phyloP scores from a whole-genome alignment of 2,113 vertebrate species.

The Pipra filicauda region DNA sequence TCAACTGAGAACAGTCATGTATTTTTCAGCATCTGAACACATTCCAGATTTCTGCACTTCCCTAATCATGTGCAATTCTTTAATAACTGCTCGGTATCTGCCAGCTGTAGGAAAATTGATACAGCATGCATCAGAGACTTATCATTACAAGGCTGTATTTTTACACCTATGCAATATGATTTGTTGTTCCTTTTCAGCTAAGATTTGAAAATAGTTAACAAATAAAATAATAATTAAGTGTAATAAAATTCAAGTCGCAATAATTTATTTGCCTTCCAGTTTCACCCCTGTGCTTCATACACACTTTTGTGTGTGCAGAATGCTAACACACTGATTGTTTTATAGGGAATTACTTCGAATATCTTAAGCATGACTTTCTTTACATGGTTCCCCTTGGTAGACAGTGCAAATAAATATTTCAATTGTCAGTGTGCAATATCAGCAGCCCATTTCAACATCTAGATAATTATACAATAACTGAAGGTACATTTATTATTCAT shows the following conservation, averaged over 20 bases:
- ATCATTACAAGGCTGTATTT: not conserved
- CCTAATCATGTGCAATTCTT: not conserved
- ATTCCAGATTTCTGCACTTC: not conserved
- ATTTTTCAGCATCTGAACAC: not conserved
- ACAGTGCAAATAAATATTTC: not conserved
- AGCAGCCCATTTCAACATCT: not conserved
- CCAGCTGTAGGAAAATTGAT: not conserved
- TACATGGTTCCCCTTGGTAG: not conserved
- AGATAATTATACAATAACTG: not conserved
- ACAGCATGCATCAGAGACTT: not conserved
- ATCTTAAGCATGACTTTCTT: not conserved
- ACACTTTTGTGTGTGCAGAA: rapidly evolving
- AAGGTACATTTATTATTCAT: not conserved
- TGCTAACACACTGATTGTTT: not conserved
- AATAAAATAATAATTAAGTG: not conserved
- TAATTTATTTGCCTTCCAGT: not conserved
- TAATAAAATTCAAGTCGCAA: not conserved
- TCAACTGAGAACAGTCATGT: not conserved
- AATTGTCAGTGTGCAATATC: not conserved
- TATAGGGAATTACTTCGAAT: not conserved
- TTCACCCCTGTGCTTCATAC: not conserved
- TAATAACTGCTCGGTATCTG: not conserved
- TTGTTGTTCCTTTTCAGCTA: not conserved
- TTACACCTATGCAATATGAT: not conserved
- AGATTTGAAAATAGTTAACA: not conserved